Conservation (phyloP, 2,113 vertebrate species). For the Syrrhaptes paradoxus region DNA sequence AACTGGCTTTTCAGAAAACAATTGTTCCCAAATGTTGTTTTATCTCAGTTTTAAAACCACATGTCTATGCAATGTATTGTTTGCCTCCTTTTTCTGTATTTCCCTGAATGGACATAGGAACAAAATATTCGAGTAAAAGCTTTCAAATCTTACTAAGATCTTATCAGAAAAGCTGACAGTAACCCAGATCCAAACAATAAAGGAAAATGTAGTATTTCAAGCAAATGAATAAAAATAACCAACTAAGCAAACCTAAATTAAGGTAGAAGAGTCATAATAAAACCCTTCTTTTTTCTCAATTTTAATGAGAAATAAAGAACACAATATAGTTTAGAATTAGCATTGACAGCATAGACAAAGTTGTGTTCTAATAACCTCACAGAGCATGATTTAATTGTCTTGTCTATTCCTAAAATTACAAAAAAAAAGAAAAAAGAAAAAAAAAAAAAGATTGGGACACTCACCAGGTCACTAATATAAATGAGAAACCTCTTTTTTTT, state of each 20-base stretch:
- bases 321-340: background rate
- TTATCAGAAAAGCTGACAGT: background rate
- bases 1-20: background rate
- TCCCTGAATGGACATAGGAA: background rate
- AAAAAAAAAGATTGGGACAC: accelerated
- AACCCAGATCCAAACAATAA: background rate
- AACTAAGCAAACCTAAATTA: background rate
- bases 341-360: background rate
- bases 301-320: background rate
- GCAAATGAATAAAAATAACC: background rate
- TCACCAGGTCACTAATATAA: background rate
- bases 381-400: background rate
- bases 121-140: background rate
- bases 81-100: background rate
- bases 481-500: background rate
- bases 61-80: background rate
- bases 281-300: accelerated
- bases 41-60: background rate
- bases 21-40: background rate
- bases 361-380: background rate
- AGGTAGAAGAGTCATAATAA: background rate
- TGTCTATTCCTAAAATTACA: background rate
- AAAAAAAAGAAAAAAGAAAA: background rate
- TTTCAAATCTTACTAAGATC: background rate
- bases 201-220: background rate